Conservation (phyloP, 2,888 invertebrate species). For the Fragum fragum region DNA sequence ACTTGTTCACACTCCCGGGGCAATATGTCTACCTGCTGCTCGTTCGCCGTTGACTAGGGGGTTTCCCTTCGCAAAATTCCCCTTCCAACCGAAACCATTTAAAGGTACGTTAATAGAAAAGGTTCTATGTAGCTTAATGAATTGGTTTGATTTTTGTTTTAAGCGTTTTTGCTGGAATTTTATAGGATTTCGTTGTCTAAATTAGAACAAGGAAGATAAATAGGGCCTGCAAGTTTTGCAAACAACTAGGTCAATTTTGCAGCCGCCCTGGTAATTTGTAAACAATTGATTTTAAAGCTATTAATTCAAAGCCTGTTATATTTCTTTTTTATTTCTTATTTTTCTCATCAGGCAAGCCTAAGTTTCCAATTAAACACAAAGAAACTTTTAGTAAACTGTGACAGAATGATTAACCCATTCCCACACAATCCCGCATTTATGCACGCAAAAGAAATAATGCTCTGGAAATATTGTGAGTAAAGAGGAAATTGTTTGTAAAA, state of each 20-base stretch:
- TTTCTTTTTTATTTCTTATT: too few relatives aligned
- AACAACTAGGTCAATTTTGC: constrained; percentile 13
- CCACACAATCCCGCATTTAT: too few relatives aligned
- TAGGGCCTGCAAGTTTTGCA: neutral
- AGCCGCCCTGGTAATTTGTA: neutral
- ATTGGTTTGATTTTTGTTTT: neutral
- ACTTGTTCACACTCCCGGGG: constrained; percentile 2
- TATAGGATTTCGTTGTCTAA: neutral
- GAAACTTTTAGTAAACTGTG: too few relatives aligned
- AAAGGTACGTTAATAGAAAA: constrained; percentile 4
- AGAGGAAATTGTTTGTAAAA: too few relatives aligned
- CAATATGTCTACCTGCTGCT: constrained; percentile 28
- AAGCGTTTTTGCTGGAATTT: neutral
- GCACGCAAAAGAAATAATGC: too few relatives aligned
- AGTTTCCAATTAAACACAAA: too few relatives aligned
- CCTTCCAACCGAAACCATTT: constrained; percentile 28
- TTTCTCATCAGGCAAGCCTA: too few relatives aligned
- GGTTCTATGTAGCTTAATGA: neutral
- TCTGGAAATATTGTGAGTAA: too few relatives aligned
- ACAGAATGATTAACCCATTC: too few relatives aligned
- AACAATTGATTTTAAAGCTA: too few relatives aligned
- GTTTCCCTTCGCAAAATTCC: constrained; percentile 15
- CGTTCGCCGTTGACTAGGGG: neutral
- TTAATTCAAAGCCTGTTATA: too few relatives aligned
- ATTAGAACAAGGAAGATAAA: constrained; percentile 11